Conservation (phyloP, 2,797 vertebrate species). For the Tamandua tetradactyla region DNA sequence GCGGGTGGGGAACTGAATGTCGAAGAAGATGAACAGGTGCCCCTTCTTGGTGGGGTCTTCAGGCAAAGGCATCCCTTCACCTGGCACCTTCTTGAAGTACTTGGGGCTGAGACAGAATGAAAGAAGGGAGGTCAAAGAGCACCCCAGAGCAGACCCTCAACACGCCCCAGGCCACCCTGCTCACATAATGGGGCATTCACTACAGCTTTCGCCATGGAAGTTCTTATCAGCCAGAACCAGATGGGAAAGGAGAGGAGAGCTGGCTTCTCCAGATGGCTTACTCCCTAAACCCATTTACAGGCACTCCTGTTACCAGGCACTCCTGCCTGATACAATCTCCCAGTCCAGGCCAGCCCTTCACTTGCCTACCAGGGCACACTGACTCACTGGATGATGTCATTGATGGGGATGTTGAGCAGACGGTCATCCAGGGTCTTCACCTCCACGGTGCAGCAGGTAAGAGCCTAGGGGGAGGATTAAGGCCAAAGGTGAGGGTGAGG, state of each 20-base stretch:
- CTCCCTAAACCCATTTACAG: neutral
- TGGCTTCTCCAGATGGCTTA: neutral
- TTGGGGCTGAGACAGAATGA: conserved; percentile 85
- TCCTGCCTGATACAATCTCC: neutral
- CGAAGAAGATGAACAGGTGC: conserved; percentile 92
- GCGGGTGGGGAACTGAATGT: conserved; percentile 90
- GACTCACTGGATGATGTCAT: conserved; percentile 95
- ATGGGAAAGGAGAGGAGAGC: neutral
- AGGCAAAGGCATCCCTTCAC: conserved; percentile 93
- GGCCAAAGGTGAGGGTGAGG: neutral
- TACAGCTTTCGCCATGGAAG: neutral
- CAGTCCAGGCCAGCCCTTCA: neutral
- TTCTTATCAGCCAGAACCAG: neutral
- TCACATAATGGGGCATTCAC: neutral
- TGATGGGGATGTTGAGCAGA: conserved; percentile 93
- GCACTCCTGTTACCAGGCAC: neutral
- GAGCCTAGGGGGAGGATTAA: conserved; percentile 86
- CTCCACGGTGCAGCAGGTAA: conserved; percentile 91
- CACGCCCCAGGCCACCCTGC: neutral
- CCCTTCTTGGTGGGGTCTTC: conserved; percentile 87
- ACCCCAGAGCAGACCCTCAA: neutral
- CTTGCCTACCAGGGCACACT: neutral
- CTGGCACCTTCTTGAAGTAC: conserved; percentile 91
- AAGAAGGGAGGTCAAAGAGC: neutral
- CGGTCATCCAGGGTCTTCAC: conserved; percentile 93